A percentile compares a stretch with the other conserved stretches of the same genome.
Conservation (phyloP, 2,888 invertebrate genomes). For the Rambutsinella grinnellia region DNA sequence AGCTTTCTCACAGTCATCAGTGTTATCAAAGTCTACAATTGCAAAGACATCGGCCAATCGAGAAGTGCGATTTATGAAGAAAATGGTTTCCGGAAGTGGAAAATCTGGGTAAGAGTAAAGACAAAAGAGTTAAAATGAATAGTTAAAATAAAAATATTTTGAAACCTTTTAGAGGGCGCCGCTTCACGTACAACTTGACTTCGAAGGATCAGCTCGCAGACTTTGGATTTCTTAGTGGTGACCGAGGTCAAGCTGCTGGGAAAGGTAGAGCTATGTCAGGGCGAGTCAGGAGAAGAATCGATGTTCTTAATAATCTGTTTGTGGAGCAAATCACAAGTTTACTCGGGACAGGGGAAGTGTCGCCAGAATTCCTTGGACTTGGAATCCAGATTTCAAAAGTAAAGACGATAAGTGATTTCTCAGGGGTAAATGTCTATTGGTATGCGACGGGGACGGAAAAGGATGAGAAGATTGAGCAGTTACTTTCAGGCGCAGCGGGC, state of each 20-base stretch:
- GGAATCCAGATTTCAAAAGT: constrained; percentile 82
- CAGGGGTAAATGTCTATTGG: constrained; percentile 81
- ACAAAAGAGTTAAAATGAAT: no score
- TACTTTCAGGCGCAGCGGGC: constrained; percentile 74
- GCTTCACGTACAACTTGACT: constrained; percentile 33
- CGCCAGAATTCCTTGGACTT: constrained; percentile 73
- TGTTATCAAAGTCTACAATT: no score
- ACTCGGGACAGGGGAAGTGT: constrained; percentile 79
- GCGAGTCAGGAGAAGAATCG: constrained; percentile 71
- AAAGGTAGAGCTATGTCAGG: constrained; percentile 27
- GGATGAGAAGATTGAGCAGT: constrained; percentile 72
- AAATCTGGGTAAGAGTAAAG: constrained; percentile 40
- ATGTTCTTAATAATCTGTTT: constrained; percentile 83
- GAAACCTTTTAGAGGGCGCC: no score
- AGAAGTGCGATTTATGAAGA: constrained; percentile 53
- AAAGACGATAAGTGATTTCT: constrained; percentile 77
- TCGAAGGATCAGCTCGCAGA: constrained; percentile 42
- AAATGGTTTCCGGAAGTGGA: constrained; percentile 55
- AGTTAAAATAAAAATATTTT: no score
- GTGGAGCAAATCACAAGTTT: constrained; percentile 85
- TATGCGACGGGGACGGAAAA: constrained; percentile 65
- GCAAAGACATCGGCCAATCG: no score
- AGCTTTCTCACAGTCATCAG: no score
- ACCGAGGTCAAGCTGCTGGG: no score
- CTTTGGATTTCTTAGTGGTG: constrained; percentile 30